Evolutionary conservation across 1,140 invertebrate species (phyloP).

Genomic region (Apis cerana): DNA sequence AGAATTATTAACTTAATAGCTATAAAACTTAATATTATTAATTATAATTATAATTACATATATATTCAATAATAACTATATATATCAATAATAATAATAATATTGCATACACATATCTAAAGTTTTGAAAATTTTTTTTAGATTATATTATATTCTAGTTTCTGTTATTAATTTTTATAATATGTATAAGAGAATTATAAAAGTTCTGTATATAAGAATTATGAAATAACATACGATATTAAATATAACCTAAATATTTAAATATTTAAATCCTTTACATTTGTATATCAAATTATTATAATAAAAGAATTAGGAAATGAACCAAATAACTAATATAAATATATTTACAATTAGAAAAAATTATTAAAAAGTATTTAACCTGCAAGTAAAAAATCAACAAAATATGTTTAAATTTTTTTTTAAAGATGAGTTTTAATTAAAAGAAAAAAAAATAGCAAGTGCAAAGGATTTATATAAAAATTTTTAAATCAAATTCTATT

Average conservation of each 20-base stretch:
- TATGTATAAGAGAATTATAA: neutral
- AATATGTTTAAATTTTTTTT: neutral
- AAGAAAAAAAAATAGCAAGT: neutral
- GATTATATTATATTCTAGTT: conserved; percentile 23
- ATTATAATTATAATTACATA: conserved; percentile 5
- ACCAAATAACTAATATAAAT: neutral
- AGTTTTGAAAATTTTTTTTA: conserved; percentile 20
- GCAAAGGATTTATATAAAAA: conserved; percentile 15
- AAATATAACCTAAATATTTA: neutral
- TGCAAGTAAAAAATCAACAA: neutral
- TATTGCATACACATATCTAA: neutral
- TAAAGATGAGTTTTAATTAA: neutral
- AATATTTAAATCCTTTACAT: conserved; percentile 33
- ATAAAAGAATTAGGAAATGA: neutral
- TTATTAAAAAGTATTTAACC: neutral
- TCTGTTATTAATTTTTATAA: neutral
- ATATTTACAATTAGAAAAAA: neutral
- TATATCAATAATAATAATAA: neutral
- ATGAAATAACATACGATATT: neutral
- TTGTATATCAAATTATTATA: neutral
- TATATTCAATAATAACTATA: conserved; percentile 15
- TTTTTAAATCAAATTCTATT: conserved; percentile 4
- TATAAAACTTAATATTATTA: neutral
- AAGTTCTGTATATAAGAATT: neutral
- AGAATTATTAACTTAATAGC: conserved; percentile 5